A percentile compares a stretch with the other conserved stretches of the same genome.
phyloP scores from a whole-genome alignment of 2,797 vertebrate genomes.

The Rhinichthys osculus region DNA sequence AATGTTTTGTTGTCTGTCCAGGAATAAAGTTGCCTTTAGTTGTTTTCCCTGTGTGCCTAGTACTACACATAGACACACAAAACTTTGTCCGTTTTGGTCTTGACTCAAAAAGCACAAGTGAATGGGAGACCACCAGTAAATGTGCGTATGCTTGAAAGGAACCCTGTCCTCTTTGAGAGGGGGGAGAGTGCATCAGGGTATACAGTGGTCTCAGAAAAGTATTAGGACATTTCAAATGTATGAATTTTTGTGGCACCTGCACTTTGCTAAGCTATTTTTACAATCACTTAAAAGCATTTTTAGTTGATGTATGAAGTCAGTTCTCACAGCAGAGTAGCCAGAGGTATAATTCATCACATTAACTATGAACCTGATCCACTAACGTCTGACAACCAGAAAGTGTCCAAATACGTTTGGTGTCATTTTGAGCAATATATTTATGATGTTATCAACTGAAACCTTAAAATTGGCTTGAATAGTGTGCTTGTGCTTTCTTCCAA shows the following conservation, averaged over 20 bases:
- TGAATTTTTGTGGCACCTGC: background rate
- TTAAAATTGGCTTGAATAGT: background rate
- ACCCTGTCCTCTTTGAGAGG: slow-evolving; percentile 44
- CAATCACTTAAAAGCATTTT: background rate
- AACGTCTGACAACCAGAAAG: background rate
- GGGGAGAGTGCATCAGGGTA: background rate
- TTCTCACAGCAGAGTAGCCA: background rate
- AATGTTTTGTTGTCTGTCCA: background rate
- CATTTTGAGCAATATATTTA: background rate
- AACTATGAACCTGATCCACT: background rate
- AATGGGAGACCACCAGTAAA: slow-evolving; percentile 59
- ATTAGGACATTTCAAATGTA: slow-evolving; percentile 1
- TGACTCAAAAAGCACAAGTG: slow-evolving; percentile 77
- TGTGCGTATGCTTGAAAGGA: slow-evolving; percentile 55
- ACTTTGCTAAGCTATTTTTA: background rate
- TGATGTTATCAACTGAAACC: background rate
- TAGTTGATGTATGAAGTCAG: background rate
- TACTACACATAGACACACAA: slow-evolving; percentile 51
- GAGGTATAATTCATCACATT: background rate
- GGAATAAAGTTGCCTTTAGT: background rate
- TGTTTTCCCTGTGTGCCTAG: slow-evolving; percentile 3
- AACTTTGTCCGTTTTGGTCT: slow-evolving; percentile 60
- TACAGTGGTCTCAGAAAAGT: background rate
- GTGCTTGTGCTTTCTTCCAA: background rate
- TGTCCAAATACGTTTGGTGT: background rate